A percentile compares a stretch with the other conserved stretches of the same genome.
Conservation (phyloP, 2,888 invertebrate species). For the Nomada hirtipes region DNA sequence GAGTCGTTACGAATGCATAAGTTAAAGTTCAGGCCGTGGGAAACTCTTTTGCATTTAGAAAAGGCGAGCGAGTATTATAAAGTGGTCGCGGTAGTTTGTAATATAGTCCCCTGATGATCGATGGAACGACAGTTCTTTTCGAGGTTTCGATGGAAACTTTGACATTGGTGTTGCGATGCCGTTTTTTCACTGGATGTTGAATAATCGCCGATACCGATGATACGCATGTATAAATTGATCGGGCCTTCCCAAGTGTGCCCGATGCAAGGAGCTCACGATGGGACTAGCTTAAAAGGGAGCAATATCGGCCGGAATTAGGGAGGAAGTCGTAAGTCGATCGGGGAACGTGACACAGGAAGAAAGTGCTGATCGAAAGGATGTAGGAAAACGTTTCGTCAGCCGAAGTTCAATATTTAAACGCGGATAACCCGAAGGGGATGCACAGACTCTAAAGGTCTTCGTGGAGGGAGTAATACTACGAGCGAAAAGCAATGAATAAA, state of each 20-base stretch:
- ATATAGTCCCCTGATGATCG: not conserved
- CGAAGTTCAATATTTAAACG: slow-evolving; percentile 71
- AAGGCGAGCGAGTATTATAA: not conserved
- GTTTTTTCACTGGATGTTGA: no score
- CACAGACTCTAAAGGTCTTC: slow-evolving; percentile 47
- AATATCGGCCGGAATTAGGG: slow-evolving; percentile 14
- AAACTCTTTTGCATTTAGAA: slow-evolving; percentile 9
- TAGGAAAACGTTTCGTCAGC: slow-evolving; percentile 47
- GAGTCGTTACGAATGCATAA: slow-evolving; percentile 60
- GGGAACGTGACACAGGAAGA: slow-evolving; percentile 33
- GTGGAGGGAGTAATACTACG: slow-evolving; percentile 35
- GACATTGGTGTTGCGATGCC: not conserved
- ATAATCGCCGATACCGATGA: no score
- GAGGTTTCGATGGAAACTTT: slow-evolving; percentile 4
- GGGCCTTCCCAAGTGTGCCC: no score
- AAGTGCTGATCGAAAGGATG: slow-evolving; percentile 56
- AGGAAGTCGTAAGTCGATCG: slow-evolving; percentile 33
- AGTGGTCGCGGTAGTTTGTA: not conserved
- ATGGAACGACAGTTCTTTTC: not conserved
- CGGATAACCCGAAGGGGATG: slow-evolving; percentile 64
- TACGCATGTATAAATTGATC: no score
- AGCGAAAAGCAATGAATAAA: slow-evolving; percentile 56
- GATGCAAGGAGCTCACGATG: no score
- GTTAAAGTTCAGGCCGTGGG: slow-evolving; percentile 32
- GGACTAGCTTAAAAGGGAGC: not conserved